Evolutionary conservation across 2,113 vertebrate species (phyloP).

Genomic region (Orcinus orca): DNA sequence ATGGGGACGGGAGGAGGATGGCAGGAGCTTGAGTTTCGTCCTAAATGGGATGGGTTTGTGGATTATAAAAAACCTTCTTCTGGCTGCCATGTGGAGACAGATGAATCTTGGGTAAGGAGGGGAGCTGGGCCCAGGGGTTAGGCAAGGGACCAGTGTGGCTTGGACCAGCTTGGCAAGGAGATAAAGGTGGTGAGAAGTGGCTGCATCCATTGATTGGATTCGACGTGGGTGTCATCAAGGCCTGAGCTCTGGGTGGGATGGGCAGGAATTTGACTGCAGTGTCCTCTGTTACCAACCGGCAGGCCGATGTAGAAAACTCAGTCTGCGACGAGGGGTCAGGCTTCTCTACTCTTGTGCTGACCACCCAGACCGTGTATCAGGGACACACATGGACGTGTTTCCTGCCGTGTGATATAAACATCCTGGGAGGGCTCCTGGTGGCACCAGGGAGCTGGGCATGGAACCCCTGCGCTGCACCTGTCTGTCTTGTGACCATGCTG

Average conservation of each 20-base stretch:
- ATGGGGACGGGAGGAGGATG: accelerated
- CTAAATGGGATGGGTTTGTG: background rate
- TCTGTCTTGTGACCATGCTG: background rate
- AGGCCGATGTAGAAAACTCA: background rate
- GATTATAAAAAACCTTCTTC: background rate
- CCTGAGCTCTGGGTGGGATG: background rate
- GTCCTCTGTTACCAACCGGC: accelerated
- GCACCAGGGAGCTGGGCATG: background rate
- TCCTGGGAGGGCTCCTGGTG: background rate
- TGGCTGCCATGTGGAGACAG: background rate
- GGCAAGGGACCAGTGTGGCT: background rate
- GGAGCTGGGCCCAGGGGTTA: background rate
- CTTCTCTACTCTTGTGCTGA: background rate
- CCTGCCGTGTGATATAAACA: too few species aligned
- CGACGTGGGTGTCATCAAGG: background rate
- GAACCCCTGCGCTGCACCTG: background rate
- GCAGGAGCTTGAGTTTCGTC: background rate
- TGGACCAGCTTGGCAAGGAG: background rate
- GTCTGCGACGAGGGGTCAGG: background rate
- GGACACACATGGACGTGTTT: background rate
- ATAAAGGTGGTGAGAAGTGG: background rate
- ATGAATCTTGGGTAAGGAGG: background rate
- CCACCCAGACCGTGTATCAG: background rate
- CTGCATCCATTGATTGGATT: background rate
- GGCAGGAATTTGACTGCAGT: background rate